These are phyloP conservation scores for Unio delphinus DNA, from an alignment of 2,888 invertebrate genomes.

Conservation along the genomic window DNA sequence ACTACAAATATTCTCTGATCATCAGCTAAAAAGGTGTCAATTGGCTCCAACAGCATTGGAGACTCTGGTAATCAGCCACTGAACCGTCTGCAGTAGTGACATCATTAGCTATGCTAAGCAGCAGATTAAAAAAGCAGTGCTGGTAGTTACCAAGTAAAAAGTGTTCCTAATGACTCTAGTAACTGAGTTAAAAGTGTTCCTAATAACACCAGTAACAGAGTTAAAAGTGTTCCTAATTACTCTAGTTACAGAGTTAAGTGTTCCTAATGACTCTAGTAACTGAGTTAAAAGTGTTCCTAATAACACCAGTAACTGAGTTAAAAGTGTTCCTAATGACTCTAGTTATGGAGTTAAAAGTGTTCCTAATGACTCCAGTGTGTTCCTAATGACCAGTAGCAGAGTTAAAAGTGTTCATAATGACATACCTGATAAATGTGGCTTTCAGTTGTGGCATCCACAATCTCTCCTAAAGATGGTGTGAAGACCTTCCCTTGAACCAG, in stretches of 20 bases:
- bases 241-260: too few relatives aligned
- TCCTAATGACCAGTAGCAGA: background rate
- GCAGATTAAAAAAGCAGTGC: too few relatives aligned
- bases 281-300: background rate
- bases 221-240: background rate
- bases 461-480: constrained; percentile 82
- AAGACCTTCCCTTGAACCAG: constrained; percentile 82
- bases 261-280: background rate
- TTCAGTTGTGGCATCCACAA: constrained; percentile 96
- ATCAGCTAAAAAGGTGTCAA: too few relatives aligned
- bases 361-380: too few relatives aligned
- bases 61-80: too few relatives aligned
- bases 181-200: background rate
- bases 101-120: too few relatives aligned
- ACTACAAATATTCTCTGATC: too few relatives aligned
- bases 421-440: constrained; percentile 95
- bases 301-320: background rate
- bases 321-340: background rate
- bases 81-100: too few relatives aligned
- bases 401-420: background rate
- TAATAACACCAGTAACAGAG: background rate
- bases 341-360: too few relatives aligned
- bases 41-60: too few relatives aligned
- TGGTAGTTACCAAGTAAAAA: too few relatives aligned
- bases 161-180: background rate